Evolutionary conservation across 2,113 vertebrate species (phyloP).

Genomic region (Neolamprologus brichardi): DNA sequence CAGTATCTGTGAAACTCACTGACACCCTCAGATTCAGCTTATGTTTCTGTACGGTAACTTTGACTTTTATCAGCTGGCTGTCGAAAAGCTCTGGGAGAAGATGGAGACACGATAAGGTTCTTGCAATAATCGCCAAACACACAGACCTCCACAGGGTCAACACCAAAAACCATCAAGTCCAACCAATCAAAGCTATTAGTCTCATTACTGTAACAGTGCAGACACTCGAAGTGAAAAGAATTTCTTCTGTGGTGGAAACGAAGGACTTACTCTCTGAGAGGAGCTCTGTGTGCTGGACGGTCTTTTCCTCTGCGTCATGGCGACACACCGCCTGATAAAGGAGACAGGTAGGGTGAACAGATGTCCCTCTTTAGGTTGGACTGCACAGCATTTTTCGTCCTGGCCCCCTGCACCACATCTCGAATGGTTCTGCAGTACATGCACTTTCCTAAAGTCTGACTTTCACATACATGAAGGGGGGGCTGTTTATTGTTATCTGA

Average conservation of each 20-base stretch:
- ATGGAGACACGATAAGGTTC: neutral
- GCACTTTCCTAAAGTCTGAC: neutral
- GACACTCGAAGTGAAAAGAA: neutral
- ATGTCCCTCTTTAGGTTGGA: neutral
- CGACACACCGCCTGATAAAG: neutral
- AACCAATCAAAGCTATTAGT: neutral
- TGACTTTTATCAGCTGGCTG: accelerated
- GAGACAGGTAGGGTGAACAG: neutral
- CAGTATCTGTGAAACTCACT: neutral
- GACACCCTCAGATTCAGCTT: neutral
- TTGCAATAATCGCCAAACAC: neutral
- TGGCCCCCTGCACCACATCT: neutral
- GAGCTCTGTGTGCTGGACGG: neutral
- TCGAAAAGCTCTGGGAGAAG: accelerated
- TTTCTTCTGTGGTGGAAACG: neutral
- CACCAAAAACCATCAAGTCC: neutral
- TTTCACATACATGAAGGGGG: neutral
- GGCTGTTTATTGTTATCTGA: neutral
- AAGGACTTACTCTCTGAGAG: slow-evolving; percentile 24
- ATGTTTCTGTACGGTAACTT: neutral
- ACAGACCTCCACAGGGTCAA: neutral
- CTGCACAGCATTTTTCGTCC: neutral
- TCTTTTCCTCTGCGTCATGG: slow-evolving; percentile 60
- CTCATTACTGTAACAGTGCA: neutral
- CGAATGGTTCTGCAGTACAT: neutral